Conservation (phyloP, 1,140 invertebrate genomes). For the Phenacoccus solenopsis region DNA sequence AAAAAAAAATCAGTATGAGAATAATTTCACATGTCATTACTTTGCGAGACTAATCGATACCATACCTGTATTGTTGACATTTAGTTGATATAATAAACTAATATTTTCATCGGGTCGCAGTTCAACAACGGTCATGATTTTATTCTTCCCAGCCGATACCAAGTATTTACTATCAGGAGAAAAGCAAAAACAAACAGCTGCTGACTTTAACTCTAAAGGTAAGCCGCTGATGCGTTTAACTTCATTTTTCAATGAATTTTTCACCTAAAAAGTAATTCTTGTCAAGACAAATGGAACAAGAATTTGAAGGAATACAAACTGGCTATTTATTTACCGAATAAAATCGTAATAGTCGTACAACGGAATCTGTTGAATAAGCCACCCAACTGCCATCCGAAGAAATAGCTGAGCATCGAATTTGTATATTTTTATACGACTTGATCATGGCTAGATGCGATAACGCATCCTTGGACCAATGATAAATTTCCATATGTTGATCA, state of each 20-base stretch:
- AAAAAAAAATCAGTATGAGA: not conserved
- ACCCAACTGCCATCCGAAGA: slow-evolving; percentile 53
- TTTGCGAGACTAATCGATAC: not conserved
- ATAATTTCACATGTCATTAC: not conserved
- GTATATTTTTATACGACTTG: slow-evolving; percentile 34
- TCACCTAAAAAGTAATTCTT: not conserved
- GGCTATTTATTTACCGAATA: not conserved
- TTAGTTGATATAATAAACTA: not conserved
- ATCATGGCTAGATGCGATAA: slow-evolving; percentile 17
- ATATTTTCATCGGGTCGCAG: not conserved
- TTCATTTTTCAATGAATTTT: not conserved
- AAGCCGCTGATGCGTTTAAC: not conserved
- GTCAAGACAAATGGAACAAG: not conserved
- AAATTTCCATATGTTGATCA: not conserved
- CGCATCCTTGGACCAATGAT: slow-evolving; percentile 1
- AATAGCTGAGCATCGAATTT: slow-evolving; percentile 50
- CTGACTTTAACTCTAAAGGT: not conserved
- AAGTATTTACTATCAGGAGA: slow-evolving; percentile 5
- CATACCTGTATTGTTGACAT: not conserved
- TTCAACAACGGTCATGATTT: not conserved
- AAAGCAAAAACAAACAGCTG: not conserved
- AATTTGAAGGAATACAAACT: not conserved
- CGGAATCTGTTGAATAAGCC: slow-evolving; percentile 51
- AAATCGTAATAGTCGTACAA: not conserved
- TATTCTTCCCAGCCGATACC: not conserved